phyloP scores from a whole-genome alignment of 1,140 invertebrate species.

The Drosophila navojoa region DNA sequence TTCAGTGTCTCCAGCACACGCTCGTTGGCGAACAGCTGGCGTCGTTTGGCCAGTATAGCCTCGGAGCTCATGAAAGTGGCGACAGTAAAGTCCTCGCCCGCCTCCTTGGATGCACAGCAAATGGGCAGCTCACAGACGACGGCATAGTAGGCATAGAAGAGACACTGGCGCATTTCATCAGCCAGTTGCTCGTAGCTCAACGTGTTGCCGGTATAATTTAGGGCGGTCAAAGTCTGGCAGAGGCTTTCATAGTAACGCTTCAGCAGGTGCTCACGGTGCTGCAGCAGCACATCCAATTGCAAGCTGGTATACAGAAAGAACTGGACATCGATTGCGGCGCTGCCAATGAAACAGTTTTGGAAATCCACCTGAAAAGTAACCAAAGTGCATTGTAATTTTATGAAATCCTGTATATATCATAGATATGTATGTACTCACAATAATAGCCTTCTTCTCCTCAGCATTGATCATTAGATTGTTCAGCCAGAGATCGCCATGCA shows the following conservation, averaged over 20 bases:
- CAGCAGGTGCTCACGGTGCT: slow-evolving; percentile 73
- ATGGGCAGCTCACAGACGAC: slow-evolving; percentile 66
- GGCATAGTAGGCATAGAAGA: slow-evolving; percentile 63
- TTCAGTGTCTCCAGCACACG: slow-evolving; percentile 48
- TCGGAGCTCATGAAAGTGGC: slow-evolving; percentile 43
- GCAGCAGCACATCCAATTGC: slow-evolving; percentile 51
- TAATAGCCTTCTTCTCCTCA: slow-evolving; percentile 84
- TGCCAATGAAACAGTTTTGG: slow-evolving; percentile 63
- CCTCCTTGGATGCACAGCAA: slow-evolving; percentile 44
- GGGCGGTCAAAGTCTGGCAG: slow-evolving; percentile 62
- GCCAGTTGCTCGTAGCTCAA: slow-evolving; percentile 79
- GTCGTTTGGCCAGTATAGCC: slow-evolving; percentile 40
- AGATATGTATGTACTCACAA: slow-evolving; percentile 56
- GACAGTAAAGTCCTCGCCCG: slow-evolving; percentile 40
- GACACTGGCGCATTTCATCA: slow-evolving; percentile 64
- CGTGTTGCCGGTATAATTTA: slow-evolving; percentile 61
- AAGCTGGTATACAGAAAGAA: slow-evolving; percentile 73
- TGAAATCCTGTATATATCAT: not conserved
- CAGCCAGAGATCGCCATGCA: slow-evolving; percentile 88
- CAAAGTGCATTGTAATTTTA: not conserved
- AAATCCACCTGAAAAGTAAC: slow-evolving; percentile 64
- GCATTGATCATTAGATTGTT: slow-evolving; percentile 87
- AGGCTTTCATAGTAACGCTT: slow-evolving; percentile 68
- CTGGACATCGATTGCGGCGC: slow-evolving; percentile 67
- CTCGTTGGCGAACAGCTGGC: slow-evolving; percentile 49